Percentiles rank a stretch among this genome's conserved stretches.
phyloP scores from a whole-genome alignment of 2,797 vertebrate genomes.

The Taenioides sp. region DNA sequence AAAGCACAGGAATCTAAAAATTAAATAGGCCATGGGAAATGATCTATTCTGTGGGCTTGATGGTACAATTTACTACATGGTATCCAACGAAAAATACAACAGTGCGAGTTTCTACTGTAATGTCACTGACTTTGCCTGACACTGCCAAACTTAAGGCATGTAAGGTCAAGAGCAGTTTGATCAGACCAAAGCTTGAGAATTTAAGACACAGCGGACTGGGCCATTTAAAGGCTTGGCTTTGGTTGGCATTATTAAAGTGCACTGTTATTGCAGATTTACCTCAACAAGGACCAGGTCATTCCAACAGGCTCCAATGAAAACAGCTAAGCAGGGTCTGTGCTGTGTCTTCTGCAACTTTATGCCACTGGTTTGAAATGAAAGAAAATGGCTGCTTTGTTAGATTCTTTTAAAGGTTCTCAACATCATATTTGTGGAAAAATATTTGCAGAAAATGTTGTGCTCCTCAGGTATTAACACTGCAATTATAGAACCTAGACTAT shows the following conservation, averaged over 20 bases:
- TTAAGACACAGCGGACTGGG: constrained; percentile 61
- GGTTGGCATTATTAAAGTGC: constrained; percentile 40
- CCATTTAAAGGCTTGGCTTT: constrained; percentile 31
- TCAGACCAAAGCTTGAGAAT: constrained; percentile 44
- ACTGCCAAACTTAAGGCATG: constrained; percentile 48
- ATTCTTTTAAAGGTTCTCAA: not conserved
- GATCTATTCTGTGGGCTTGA: no score
- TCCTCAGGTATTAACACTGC: not conserved
- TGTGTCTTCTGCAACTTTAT: constrained; percentile 32
- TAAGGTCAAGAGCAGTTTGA: constrained; percentile 57
- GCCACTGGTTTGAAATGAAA: constrained; percentile 13
- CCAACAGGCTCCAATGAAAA: constrained; percentile 36
- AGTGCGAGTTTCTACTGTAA: not conserved
- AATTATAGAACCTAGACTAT: not conserved
- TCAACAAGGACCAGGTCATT: constrained; percentile 53
- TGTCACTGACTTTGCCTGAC: not conserved
- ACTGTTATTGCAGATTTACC: constrained; percentile 57
- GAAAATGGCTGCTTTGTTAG: constrained; percentile 16
- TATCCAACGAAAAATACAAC: not conserved
- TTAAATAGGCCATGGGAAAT: not conserved
- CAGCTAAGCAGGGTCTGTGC: constrained; percentile 21
- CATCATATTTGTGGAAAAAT: not conserved
- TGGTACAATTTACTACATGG: no score
- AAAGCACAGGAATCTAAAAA: not conserved
- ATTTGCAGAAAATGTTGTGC: not conserved